phyloP scores from a whole-genome alignment of 2,797 vertebrate genomes.

The Parauchenoglanis punctatus region DNA sequence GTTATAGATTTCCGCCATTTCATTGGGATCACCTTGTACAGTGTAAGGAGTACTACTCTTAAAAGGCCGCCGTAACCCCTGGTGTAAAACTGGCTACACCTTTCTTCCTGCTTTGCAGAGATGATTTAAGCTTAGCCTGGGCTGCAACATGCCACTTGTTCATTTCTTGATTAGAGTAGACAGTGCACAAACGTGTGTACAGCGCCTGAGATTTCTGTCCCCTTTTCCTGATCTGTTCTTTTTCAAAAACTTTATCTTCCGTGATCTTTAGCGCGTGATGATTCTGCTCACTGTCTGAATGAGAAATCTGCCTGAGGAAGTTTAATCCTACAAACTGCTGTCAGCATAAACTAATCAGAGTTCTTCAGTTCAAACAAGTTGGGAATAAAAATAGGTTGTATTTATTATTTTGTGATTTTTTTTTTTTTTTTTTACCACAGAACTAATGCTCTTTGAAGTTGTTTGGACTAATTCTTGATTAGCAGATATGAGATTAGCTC shows the following conservation, averaged over 20 bases:
- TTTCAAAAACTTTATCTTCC: slow-evolving; percentile 5
- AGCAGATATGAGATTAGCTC: slow-evolving; percentile 18
- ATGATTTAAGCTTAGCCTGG: background rate
- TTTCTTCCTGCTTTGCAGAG: too few relatives aligned
- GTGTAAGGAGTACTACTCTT: background rate
- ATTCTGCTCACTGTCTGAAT: slow-evolving; percentile 7
- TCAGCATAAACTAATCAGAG: background rate
- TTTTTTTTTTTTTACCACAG: background rate
- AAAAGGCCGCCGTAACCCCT: too few relatives aligned
- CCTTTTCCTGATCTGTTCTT: slow-evolving; percentile 12
- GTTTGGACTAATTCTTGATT: slow-evolving; percentile 5
- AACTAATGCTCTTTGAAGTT: slow-evolving; percentile 19
- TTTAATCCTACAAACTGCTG: background rate
- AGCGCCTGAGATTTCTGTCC: background rate
- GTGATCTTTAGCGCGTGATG: background rate
- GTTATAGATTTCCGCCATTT: background rate
- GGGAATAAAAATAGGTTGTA: background rate
- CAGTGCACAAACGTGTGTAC: background rate
- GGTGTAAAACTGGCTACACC: background rate
- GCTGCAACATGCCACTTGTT: background rate
- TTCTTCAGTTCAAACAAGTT: background rate
- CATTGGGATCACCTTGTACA: too few relatives aligned
- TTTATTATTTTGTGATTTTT: background rate
- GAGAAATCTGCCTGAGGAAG: background rate
- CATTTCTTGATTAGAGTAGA: slow-evolving; percentile 5